These are phyloP conservation scores for Saccostrea cuccullata DNA, from an alignment of 1,140 invertebrate genomes.

Conservation along the genomic window DNA sequence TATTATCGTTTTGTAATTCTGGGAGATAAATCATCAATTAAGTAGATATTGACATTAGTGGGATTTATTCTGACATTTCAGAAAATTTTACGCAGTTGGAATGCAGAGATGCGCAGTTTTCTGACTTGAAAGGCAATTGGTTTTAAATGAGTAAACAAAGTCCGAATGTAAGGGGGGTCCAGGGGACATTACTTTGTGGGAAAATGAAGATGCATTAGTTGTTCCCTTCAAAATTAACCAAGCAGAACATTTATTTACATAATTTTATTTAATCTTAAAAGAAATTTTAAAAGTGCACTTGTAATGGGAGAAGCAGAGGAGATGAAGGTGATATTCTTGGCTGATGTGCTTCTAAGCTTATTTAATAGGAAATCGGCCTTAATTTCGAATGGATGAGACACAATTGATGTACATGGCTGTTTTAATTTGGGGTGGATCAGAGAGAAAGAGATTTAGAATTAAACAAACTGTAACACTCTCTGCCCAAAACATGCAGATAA, in stretches of 20 bases:
- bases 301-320: neutral
- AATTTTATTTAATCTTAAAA: neutral
- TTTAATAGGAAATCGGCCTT: neutral
- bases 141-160: neutral
- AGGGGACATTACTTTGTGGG: neutral
- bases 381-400: neutral
- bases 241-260: conserved; percentile 5
- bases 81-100: too few relatives aligned
- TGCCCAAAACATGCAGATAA: neutral
- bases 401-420: neutral
- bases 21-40: too few relatives aligned
- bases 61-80: too few relatives aligned
- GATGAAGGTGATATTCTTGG: neutral
- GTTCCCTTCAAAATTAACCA: neutral
- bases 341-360: neutral
- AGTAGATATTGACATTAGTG: too few relatives aligned
- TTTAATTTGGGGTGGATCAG: neutral
- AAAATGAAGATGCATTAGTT: neutral
- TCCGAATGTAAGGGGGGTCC: too few relatives aligned
- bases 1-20: too few relatives aligned
- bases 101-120: too few relatives aligned
- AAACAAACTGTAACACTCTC: neutral
- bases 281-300: neutral
- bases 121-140: neutral
- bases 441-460: neutral